Percentiles rank a stretch among this genome's conserved stretches.
Conservation (phyloP, 92 coral and sea anemone species). For the Pocillopora meandrina region DNA sequence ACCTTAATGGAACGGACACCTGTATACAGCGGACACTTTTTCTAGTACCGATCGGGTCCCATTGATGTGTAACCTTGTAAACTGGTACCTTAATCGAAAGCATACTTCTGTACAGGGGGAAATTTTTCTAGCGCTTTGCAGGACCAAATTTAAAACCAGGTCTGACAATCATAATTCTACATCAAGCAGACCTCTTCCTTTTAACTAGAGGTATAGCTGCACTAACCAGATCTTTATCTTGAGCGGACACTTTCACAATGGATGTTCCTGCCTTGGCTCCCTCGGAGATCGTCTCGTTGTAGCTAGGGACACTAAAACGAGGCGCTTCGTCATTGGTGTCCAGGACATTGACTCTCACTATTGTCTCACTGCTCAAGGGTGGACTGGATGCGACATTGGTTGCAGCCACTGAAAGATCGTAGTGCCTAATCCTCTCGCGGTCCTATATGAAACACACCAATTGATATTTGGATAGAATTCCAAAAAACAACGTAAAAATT, state of each 20-base stretch:
- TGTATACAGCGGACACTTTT: no score
- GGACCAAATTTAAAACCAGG: no score
- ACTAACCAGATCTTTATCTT: slow-evolving; percentile 82
- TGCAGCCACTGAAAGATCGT: slow-evolving; percentile 70
- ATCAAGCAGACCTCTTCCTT: no score
- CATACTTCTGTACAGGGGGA: no score
- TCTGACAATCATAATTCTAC: no score
- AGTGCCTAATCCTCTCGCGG: slow-evolving; percentile 67
- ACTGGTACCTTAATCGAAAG: no score
- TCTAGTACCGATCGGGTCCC: no score
- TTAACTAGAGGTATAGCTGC: no score
- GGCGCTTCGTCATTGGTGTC: slow-evolving; percentile 90
- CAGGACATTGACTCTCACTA: slow-evolving; percentile 67
- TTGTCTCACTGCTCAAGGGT: slow-evolving; percentile 65
- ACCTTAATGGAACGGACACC: no score
- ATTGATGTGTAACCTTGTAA: no score
- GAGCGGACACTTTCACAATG: slow-evolving; percentile 82
- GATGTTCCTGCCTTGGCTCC: slow-evolving; percentile 75
- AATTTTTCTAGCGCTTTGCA: no score
- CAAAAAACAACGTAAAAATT: no score
- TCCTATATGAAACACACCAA: slow-evolving; percentile 52
- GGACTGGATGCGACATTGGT: slow-evolving; percentile 82
- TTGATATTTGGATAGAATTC: background rate
- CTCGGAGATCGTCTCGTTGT: slow-evolving; percentile 82
- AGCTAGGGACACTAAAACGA: slow-evolving; percentile 66